Conservation (phyloP, 2,113 vertebrate genomes). For the Peromyscus maniculatus region DNA sequence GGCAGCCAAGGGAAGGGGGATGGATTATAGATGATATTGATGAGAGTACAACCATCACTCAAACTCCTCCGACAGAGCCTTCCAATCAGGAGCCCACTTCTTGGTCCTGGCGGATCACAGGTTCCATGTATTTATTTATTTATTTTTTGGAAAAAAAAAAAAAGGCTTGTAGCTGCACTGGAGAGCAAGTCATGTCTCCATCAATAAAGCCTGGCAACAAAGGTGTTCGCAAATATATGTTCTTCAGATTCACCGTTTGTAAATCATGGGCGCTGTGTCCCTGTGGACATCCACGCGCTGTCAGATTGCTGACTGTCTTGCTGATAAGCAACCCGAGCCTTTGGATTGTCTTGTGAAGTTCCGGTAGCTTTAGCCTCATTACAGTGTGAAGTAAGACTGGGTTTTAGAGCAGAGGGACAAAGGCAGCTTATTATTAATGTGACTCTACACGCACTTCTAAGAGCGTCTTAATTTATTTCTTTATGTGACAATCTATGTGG, state of each 20-base stretch:
- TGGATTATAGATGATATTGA: slow-evolving; percentile 82
- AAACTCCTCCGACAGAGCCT: slow-evolving; percentile 78
- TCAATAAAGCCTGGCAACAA: slow-evolving; percentile 71
- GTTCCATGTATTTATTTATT: not conserved
- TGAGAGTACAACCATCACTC: slow-evolving; percentile 81
- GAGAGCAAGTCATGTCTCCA: slow-evolving; percentile 62
- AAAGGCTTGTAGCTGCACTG: slow-evolving; percentile 63
- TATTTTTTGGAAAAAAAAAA: not conserved
- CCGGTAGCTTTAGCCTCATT: not conserved
- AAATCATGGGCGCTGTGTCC: rapidly evolving
- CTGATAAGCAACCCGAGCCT: not conserved
- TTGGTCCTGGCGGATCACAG: slow-evolving; percentile 68
- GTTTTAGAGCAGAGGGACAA: not conserved
- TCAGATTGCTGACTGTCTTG: not conserved
- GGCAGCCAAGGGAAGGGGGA: slow-evolving; percentile 67
- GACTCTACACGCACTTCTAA: not conserved
- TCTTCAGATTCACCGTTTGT: slow-evolving; percentile 37
- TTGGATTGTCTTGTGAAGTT: not conserved
- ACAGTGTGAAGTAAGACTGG: not conserved
- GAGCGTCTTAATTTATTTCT: not conserved
- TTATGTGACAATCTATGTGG: not conserved
- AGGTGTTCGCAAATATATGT: slow-evolving; percentile 38
- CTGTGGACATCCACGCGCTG: no score
- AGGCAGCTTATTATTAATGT: not conserved
- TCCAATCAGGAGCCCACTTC: slow-evolving; percentile 80